phyloP scores from a whole-genome alignment of 2,888 invertebrate genomes.

The Brenthis ino region DNA sequence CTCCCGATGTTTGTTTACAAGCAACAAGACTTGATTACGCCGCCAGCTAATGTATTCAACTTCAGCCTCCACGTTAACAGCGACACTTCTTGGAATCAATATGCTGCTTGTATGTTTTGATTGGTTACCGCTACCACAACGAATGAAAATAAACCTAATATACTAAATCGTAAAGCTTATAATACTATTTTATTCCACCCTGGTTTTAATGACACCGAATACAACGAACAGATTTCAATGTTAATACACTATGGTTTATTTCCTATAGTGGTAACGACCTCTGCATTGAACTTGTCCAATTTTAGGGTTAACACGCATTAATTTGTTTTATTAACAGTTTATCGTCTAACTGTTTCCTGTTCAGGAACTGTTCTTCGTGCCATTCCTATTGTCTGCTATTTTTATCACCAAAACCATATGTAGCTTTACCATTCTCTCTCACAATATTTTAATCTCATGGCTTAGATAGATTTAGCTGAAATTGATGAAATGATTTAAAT shows the following conservation, averaged over 20 bases:
- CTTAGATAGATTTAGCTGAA: no score
- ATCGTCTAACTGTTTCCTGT: conserved; percentile 78
- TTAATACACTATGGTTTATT: conserved; percentile 80
- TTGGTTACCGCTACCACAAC: conserved; percentile 65
- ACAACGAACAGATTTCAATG: conserved; percentile 81
- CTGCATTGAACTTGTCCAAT: conserved; percentile 82
- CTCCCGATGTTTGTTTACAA: conserved; percentile 79
- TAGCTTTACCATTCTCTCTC: conserved; percentile 5
- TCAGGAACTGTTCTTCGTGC: conserved; percentile 54
- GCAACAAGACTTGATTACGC: conserved; percentile 82
- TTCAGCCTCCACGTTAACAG: conserved; percentile 83
- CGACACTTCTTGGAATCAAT: conserved; percentile 83
- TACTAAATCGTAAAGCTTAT: conserved; percentile 59
- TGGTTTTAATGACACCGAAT: conserved; percentile 78
- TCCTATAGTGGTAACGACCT: conserved; percentile 80
- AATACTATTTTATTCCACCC: conserved; percentile 52
- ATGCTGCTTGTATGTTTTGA: conserved; percentile 83
- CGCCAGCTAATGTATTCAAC: conserved; percentile 82
- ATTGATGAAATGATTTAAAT: no score
- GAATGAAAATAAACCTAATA: conserved; percentile 61
- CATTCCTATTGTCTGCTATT: conserved; percentile 60
- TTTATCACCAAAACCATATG: conserved; percentile 34
- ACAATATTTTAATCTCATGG: conserved; percentile 1
- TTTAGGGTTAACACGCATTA: conserved; percentile 79
- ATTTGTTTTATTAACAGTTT: conserved; percentile 80